These are phyloP conservation scores for Craniophora ligustri DNA, from an alignment of 2,888 invertebrate species.

Conservation along the genomic window DNA sequence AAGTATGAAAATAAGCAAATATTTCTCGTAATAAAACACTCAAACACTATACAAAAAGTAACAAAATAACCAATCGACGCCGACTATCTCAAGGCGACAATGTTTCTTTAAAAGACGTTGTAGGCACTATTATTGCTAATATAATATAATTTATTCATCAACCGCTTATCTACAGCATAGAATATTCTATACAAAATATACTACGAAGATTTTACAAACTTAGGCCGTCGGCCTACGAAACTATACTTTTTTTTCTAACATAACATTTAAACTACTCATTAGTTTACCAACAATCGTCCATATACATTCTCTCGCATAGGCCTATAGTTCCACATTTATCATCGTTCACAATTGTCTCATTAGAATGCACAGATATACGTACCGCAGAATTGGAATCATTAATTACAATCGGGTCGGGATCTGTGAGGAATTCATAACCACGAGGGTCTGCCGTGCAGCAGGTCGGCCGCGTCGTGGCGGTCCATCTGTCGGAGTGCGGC, in stretches of 20 bases:
- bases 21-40: slow-evolving; percentile 75
- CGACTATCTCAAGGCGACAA: slow-evolving; percentile 65
- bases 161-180: slow-evolving; percentile 84
- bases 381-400: slow-evolving; percentile 41
- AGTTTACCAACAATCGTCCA: slow-evolving; percentile 71
- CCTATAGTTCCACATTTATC: slow-evolving; percentile 54
- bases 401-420: slow-evolving; percentile 51
- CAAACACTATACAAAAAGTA: slow-evolving; percentile 81
- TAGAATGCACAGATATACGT: slow-evolving; percentile 40
- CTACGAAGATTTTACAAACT: slow-evolving; percentile 84
- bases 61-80: slow-evolving; percentile 80
- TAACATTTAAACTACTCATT: slow-evolving; percentile 82
- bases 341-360: slow-evolving; percentile 55
- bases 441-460: slow-evolving; percentile 81
- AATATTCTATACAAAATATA: slow-evolving; percentile 87
- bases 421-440: slow-evolving; percentile 79
- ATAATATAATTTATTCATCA: slow-evolving; percentile 82
- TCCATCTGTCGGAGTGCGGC: slow-evolving; percentile 82
- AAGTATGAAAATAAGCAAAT: slow-evolving; percentile 65
- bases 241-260: slow-evolving; percentile 79
- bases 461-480: slow-evolving; percentile 82
- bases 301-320: slow-evolving; percentile 42
- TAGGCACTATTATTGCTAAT: slow-evolving; percentile 88
- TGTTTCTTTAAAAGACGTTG: slow-evolving; percentile 84
- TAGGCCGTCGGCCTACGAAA: slow-evolving; percentile 77